A percentile compares a stretch with the other conserved stretches of the same genome.
Evolutionary conservation across 1,140 invertebrate species (phyloP).

Genomic region (Portunus trituberculatus): DNA sequence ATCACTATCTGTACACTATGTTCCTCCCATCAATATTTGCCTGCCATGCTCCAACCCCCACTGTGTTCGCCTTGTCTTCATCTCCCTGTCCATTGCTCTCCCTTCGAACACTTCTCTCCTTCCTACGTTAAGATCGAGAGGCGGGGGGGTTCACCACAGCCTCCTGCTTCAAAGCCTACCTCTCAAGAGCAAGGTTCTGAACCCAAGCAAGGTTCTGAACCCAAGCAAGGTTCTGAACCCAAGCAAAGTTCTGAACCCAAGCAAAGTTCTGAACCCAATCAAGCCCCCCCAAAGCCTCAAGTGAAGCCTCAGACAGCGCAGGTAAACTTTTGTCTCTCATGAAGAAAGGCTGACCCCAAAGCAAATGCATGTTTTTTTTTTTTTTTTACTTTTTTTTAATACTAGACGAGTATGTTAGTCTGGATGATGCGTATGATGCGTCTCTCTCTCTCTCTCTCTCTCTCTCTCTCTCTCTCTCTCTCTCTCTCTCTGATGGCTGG

Average conservation of each 20-base stretch:
- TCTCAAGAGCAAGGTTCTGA: neutral
- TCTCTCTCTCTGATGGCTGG: no score
- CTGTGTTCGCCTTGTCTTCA: neutral
- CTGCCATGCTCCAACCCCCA: no score
- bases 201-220: neutral
- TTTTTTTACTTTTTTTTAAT: neutral
- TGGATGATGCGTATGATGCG: neutral
- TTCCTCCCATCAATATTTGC: no score
- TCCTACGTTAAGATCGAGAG: conserved; percentile 49
- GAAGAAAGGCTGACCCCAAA: neutral
- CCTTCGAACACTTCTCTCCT: neutral
- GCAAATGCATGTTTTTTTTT: neutral
- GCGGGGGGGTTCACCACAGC: conserved; percentile 1
- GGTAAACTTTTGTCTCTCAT: neutral
- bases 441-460: conserved; percentile 34
- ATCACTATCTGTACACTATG: no score
- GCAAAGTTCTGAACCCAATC: neutral
- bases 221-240: neutral
- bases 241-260: neutral
- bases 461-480: conserved; percentile 28
- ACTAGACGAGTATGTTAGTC: neutral
- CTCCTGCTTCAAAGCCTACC: conserved; percentile 32
- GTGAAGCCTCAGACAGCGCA: conserved; percentile 22
- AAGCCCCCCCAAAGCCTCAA: conserved; percentile 41
- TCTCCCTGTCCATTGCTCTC: neutral